phyloP scores from a whole-genome alignment of 30 jellyfish, hydroid and myxozoan genomes.

The Hydractinia symbiolongicarpus region DNA sequence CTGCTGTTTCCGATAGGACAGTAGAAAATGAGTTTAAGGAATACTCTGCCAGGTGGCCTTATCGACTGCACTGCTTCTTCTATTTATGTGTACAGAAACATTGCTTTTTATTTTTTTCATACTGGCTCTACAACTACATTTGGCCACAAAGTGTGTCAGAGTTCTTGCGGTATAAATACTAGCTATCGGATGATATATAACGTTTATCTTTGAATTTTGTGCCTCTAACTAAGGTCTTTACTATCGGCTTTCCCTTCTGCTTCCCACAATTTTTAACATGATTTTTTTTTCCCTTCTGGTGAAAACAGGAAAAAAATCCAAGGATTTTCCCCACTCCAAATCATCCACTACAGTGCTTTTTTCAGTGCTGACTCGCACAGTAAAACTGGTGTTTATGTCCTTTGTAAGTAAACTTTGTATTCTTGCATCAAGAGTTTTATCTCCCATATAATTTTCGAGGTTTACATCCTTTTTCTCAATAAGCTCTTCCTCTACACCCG shows the following conservation, averaged over 20 bases:
- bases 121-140: conserved; percentile 4
- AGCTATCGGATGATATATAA: not conserved
- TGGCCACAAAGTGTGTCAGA: too few species aligned
- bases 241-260: not conserved
- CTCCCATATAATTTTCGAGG: too few species aligned
- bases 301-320: not conserved
- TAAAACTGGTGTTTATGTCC: too few species aligned
- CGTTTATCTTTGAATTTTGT: conserved; percentile 2
- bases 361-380: too few species aligned
- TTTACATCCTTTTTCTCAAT: too few species aligned
- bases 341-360: too few species aligned
- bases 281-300: not conserved
- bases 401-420: too few species aligned
- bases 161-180: too few species aligned
- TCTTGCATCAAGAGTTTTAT: too few species aligned
- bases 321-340: conserved; percentile 5
- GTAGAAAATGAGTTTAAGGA: not conserved
- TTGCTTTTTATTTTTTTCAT: not conserved
- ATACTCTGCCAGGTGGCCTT: conserved; percentile 19
- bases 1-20: conserved; percentile 7
- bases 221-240: conserved; percentile 6
- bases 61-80: conserved; percentile 19
- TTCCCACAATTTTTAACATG: too few species aligned
- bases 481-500: too few species aligned
- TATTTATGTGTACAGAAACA: not conserved